Conservation (phyloP, 2,888 invertebrate genomes). For the Dexiosoma caninum region DNA sequence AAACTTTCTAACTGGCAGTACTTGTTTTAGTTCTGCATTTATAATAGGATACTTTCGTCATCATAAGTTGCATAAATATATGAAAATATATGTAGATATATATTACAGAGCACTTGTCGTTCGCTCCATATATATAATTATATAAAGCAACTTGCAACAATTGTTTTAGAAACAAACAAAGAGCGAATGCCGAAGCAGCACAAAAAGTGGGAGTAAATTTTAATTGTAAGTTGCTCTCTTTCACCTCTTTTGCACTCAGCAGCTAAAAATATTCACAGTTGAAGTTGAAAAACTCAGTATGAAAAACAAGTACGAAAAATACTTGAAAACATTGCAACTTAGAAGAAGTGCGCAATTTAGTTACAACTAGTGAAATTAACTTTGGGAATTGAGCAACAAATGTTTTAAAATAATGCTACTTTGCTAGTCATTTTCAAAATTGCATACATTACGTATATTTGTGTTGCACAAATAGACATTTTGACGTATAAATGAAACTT, state of each 20-base stretch:
- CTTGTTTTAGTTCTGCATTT: too few relatives aligned
- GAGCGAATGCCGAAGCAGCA: background rate
- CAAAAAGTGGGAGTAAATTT: background rate
- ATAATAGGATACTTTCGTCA: background rate
- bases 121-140: background rate
- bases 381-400: slow-evolving; percentile 53
- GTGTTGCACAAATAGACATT: background rate
- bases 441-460: background rate
- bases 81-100: background rate
- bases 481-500: background rate
- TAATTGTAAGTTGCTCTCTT: background rate
- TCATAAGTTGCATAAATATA: background rate
- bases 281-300: too few relatives aligned
- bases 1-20: too few relatives aligned
- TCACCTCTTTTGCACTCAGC: background rate
- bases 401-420: slow-evolving; percentile 2
- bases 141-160: background rate
- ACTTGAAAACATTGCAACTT: slow-evolving; percentile 20
- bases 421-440: background rate
- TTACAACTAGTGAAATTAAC: slow-evolving; percentile 56
- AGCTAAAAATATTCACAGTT: background rate
- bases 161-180: background rate
- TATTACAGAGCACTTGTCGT: too few relatives aligned
- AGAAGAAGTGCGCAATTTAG: slow-evolving; percentile 55
- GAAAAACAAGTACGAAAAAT: background rate